These are phyloP conservation scores for Trematomus bernacchii DNA, from an alignment of 2,797 vertebrate species.

Conservation along the genomic window DNA sequence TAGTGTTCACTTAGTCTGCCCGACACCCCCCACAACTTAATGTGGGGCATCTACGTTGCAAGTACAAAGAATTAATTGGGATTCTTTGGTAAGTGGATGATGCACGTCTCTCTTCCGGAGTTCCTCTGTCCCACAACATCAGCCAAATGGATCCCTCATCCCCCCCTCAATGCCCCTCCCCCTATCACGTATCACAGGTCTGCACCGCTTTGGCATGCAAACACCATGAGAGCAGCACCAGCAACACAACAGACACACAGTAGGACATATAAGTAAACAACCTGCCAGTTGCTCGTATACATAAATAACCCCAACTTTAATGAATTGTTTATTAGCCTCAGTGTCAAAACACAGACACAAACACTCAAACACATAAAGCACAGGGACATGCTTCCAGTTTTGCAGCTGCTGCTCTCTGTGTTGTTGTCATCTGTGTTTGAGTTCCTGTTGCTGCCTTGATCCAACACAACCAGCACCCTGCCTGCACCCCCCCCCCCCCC, in stretches of 20 bases:
- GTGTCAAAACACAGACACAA: not conserved
- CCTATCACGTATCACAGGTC: slow-evolving; percentile 51
- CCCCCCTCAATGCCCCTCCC: slow-evolving; percentile 7
- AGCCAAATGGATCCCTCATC: slow-evolving; percentile 50
- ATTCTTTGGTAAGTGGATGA: slow-evolving; percentile 89
- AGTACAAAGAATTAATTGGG: slow-evolving; percentile 84
- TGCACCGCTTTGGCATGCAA: slow-evolving; percentile 79
- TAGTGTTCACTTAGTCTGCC: slow-evolving; percentile 15
- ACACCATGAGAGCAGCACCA: slow-evolving; percentile 62
- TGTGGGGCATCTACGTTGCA: slow-evolving; percentile 58
- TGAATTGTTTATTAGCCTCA: not conserved
- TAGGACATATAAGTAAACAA: not conserved
- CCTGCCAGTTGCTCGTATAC: too few relatives aligned
- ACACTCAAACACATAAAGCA: not conserved
- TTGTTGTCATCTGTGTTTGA: slow-evolving; percentile 50
- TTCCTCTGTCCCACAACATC: slow-evolving; percentile 73
- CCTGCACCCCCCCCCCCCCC: slow-evolving; percentile 11
- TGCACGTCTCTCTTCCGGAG: slow-evolving; percentile 71
- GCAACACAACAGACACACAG: not conserved
- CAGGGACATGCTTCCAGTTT: slow-evolving; percentile 2
- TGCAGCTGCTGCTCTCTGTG: slow-evolving; percentile 71
- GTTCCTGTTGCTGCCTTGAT: slow-evolving; percentile 55
- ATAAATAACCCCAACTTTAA: not conserved
- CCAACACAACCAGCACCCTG: slow-evolving; percentile 46
- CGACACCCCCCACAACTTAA: slow-evolving; percentile 8